phyloP scores from a whole-genome alignment of 2,888 invertebrate genomes.

The Ernsta delagoae region DNA sequence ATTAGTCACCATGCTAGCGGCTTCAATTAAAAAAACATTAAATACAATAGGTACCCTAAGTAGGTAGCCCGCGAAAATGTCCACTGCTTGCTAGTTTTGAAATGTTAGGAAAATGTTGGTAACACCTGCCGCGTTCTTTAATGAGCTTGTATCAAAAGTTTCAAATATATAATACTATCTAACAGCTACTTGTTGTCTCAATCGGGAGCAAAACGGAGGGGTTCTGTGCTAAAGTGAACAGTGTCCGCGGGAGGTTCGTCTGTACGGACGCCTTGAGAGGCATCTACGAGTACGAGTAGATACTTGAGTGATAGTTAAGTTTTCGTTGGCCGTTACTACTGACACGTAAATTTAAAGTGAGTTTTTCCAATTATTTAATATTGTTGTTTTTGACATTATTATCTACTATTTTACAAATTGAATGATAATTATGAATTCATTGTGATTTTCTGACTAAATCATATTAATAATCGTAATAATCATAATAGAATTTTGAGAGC shows the following conservation, averaged over 20 bases:
- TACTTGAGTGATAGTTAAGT: constrained; percentile 1
- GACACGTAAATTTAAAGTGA: constrained; percentile 11
- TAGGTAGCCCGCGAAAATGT: neutral
- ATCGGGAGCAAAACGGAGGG: constrained; percentile 27
- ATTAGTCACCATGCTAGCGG: too few relatives aligned
- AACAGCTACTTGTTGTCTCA: constrained; percentile 20
- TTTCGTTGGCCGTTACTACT: neutral
- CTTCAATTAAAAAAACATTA: constrained; percentile 32
- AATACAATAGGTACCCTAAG: neutral
- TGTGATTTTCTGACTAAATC: too few relatives aligned
- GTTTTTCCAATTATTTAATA: neutral
- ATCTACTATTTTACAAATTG: too few relatives aligned
- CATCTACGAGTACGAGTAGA: neutral
- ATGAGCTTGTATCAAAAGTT: constrained; percentile 26
- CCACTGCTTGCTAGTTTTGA: constrained; percentile 15
- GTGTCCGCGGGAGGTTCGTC: constrained; percentile 15
- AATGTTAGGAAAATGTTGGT: constrained; percentile 22
- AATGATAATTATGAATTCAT: too few relatives aligned
- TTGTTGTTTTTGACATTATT: too few relatives aligned
- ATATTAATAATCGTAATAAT: too few relatives aligned
- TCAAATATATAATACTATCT: constrained; percentile 29
- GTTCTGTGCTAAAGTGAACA: constrained; percentile 25
- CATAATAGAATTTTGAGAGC: too few relatives aligned
- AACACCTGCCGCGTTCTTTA: constrained; percentile 19
- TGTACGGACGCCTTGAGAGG: constrained; percentile 20